These are phyloP conservation scores for Ceriagrion tenellum DNA, from an alignment of 2,888 invertebrate genomes.

Conservation along the genomic window DNA sequence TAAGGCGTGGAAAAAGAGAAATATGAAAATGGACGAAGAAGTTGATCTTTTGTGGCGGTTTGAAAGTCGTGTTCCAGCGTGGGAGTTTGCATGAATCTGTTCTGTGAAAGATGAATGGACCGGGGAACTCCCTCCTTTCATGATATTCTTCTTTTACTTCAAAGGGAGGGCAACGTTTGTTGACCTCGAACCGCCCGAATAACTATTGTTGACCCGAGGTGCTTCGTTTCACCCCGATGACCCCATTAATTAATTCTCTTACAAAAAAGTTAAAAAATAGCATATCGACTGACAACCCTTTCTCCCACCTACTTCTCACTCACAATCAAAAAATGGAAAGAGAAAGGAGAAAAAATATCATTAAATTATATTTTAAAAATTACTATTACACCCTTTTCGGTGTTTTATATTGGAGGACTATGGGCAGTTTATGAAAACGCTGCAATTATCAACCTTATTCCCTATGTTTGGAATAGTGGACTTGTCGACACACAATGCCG, in stretches of 20 bases:
- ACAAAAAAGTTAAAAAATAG: not conserved
- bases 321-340: not conserved
- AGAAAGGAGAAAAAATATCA: too few relatives aligned
- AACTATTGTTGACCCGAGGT: not conserved
- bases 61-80: not conserved
- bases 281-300: not conserved
- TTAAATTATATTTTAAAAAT: too few relatives aligned
- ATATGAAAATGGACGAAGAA: conserved; percentile 6
- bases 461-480: too few relatives aligned
- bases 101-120: conserved; percentile 16
- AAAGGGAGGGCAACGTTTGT: not conserved
- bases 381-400: too few relatives aligned
- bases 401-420: too few relatives aligned
- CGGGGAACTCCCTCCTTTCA: not conserved
- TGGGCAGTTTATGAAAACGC: too few relatives aligned
- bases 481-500: too few relatives aligned
- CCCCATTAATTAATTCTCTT: not conserved
- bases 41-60: not conserved
- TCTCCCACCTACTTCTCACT: not conserved
- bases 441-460: too few relatives aligned
- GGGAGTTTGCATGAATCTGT: not conserved
- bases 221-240: not conserved
- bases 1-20: not conserved
- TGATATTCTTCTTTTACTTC: not conserved
- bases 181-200: not conserved